These are phyloP conservation scores for Poeciliopsis prolifica DNA, from an alignment of 2,113 vertebrate genomes.

Conservation along the genomic window DNA sequence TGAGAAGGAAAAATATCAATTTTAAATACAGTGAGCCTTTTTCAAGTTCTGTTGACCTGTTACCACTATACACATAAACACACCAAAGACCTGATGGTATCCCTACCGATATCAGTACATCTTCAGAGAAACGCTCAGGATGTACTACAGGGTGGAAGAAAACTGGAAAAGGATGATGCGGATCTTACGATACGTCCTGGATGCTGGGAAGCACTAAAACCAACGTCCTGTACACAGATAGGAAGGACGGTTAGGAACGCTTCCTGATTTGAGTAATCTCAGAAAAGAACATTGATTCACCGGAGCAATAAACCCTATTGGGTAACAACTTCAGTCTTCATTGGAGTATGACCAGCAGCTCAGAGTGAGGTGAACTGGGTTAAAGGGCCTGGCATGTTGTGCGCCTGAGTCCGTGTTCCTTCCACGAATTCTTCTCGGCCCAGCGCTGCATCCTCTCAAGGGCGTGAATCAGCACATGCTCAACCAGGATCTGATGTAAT, in stretches of 20 bases:
- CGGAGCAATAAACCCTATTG: constrained; percentile 23
- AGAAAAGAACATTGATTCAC: constrained; percentile 28
- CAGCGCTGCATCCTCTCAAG: constrained; percentile 42
- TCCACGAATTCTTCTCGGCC: constrained; percentile 74
- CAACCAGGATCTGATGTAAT: constrained; percentile 35
- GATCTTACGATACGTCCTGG: constrained; percentile 40
- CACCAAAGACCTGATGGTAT: too few relatives aligned
- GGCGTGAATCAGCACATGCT: constrained; percentile 43
- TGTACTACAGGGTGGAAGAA: constrained; percentile 15
- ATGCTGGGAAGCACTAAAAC: constrained; percentile 39
- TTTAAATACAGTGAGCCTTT: not conserved
- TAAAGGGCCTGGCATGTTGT: not conserved
- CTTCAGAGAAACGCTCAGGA: constrained; percentile 13
- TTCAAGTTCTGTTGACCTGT: not conserved
- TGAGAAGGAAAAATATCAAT: not conserved
- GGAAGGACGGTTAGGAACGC: constrained; percentile 46
- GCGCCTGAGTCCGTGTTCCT: constrained; percentile 61
- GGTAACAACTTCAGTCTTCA: constrained; percentile 5
- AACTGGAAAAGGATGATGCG: constrained; percentile 13
- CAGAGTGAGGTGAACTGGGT: not conserved
- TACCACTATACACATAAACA: not conserved
- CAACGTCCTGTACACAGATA: constrained; percentile 37
- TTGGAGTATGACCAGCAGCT: not conserved
- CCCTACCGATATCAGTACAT: constrained; percentile 1
- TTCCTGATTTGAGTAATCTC: constrained; percentile 51